phyloP scores from a whole-genome alignment of 2,888 invertebrate species.

The Apotomis turbidana region DNA sequence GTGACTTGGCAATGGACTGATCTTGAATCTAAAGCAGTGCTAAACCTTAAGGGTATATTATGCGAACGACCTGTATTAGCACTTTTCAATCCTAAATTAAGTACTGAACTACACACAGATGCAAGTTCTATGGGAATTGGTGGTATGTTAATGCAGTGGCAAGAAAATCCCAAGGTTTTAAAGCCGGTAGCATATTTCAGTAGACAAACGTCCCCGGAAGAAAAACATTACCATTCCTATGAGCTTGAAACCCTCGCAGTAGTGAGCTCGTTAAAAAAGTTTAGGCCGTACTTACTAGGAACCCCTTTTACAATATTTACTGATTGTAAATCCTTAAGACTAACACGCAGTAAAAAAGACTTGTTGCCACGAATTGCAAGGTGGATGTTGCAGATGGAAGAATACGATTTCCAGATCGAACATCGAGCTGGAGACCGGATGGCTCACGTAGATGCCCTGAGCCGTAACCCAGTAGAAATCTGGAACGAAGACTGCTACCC shows the following conservation, averaged over 20 bases:
- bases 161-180: background rate
- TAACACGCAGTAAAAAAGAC: background rate
- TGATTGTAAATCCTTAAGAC: background rate
- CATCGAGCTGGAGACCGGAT: too few relatives aligned
- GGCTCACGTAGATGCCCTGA: too few relatives aligned
- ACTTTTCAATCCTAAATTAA: conserved; percentile 10
- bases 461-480: too few relatives aligned
- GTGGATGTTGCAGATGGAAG: too few relatives aligned
- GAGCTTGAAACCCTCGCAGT: background rate
- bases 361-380: too few relatives aligned
- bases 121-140: background rate
- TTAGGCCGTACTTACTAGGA: background rate
- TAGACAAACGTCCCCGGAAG: background rate
- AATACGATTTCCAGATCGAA: too few relatives aligned
- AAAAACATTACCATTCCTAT: conserved; percentile 1
- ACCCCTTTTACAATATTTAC: background rate
- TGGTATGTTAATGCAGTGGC: conserved; percentile 2
- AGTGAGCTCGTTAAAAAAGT: background rate
- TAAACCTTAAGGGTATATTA: background rate
- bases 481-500: too few relatives aligned
- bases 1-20: background rate
- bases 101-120: conserved; percentile 5
- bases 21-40: background rate
- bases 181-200: background rate
- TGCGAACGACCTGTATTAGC: background rate